Conservation (phyloP, 2,888 invertebrate species). For the Torymus tubicola region DNA sequence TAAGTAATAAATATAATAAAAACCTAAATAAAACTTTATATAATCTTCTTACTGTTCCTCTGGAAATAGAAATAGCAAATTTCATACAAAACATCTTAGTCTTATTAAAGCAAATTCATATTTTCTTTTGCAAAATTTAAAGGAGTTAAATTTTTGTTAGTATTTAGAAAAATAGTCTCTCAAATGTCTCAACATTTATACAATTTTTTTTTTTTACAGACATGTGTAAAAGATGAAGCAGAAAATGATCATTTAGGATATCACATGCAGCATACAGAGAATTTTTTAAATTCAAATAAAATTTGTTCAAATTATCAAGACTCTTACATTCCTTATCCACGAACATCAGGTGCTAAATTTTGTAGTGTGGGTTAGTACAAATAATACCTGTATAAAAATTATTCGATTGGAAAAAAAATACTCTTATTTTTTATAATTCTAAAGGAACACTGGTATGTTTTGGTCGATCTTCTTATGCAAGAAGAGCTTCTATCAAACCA, state of each 20-base stretch:
- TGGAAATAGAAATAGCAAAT: background rate
- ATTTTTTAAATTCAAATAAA: conserved; percentile 71
- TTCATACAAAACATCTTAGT: no score
- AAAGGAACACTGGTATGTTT: conserved; percentile 89
- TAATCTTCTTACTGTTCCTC: conserved; percentile 5
- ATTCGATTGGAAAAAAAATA: conserved; percentile 29
- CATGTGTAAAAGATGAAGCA: conserved; percentile 72
- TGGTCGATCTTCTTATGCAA: conserved; percentile 84
- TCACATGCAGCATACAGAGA: conserved; percentile 70
- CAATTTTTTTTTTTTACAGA: conserved; percentile 62
- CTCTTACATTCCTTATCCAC: conserved; percentile 94
- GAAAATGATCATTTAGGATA: conserved; percentile 71
- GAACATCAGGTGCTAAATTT: conserved; percentile 95
- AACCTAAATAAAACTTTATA: conserved; percentile 29
- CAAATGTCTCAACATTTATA: no score
- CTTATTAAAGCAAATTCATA: no score
- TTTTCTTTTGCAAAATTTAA: no score
- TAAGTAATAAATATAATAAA: conserved; percentile 64
- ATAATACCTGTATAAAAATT: conserved; percentile 2
- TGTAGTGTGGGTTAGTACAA: conserved; percentile 85
- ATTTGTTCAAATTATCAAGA: conserved; percentile 78
- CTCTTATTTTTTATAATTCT: conserved; percentile 28
- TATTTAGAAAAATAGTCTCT: no score
- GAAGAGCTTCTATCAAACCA: conserved; percentile 83
- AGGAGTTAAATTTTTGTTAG: no score